Percentiles rank a stretch among this genome's conserved stretches.
These are phyloP conservation scores for Apis florea DNA, from an alignment of 1,140 invertebrate species.

Conservation along the genomic window DNA sequence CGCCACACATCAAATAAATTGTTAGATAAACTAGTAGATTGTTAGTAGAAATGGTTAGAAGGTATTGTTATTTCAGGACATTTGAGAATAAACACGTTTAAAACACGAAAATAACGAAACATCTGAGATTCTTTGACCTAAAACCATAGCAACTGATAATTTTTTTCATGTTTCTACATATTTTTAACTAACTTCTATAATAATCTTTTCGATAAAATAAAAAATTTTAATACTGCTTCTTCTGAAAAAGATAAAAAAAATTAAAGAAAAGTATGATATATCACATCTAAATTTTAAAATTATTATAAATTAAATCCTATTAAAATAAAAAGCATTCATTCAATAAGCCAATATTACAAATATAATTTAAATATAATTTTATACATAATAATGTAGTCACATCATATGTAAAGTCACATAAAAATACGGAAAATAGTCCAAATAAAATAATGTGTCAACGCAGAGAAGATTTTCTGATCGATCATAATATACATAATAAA, in stretches of 20 bases:
- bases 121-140: neutral
- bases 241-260: too few relatives aligned
- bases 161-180: too few relatives aligned
- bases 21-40: conserved; percentile 22
- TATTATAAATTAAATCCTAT: neutral
- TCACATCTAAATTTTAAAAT: neutral
- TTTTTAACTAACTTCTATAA: too few relatives aligned
- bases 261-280: too few relatives aligned
- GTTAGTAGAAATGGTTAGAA: conserved; percentile 3
- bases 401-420: neutral
- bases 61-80: conserved; percentile 51
- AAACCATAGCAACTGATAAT: too few relatives aligned
- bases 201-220: too few relatives aligned
- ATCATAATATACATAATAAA: too few relatives aligned
- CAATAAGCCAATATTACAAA: too few relatives aligned
- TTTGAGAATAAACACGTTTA: conserved; percentile 22
- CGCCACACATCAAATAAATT: conserved; percentile 38
- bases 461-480: too few relatives aligned
- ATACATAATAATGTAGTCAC: neutral
- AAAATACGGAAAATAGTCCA: neutral
- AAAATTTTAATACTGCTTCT: too few relatives aligned
- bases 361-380: neutral
- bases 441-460: too few relatives aligned
- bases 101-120: conserved; percentile 5
- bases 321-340: neutral